Base-by-base conservation (phyloP, 2,113 vertebrate genomes). In the Crotalus horridus region DNA sequence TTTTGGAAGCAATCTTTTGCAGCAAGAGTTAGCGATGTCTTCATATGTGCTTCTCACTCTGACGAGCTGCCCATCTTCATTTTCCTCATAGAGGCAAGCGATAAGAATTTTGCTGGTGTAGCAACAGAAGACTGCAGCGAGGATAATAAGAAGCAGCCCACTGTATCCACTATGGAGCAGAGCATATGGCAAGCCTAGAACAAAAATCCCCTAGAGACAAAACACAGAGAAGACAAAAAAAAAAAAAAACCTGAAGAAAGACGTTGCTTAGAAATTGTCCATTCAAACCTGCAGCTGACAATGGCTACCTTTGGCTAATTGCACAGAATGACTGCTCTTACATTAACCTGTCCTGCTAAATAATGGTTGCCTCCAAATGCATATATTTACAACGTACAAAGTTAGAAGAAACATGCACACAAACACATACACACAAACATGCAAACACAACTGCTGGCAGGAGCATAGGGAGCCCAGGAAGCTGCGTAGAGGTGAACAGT, bases 61-160 rank as follows among this genome's bases (percentile, higher is more conserved):
- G 64, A 97, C 4, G 88, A 93, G 95, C 54, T 81, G 92, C 9
- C 97, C 96, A 0, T 95, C 94, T 96, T 97, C 96, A 86, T 97
- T 96, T 91, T 98, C 98, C 95, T 98, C 97, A 90, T 98, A 98
- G 21, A 98, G 95, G 88, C 98, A 98, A 94, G 95, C 89, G 17
- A 98, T 96, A 94, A 98, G 97, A 92, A 98, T 98, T 95, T 97
- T 98, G 20, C 97, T 98, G 0, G 98, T 98, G 96, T 98, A 98
- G 97, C 97, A 98, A 90, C 98, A 98, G 88, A 98, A 94, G 59
- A 96, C 96, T 43, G 98, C 97, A 26, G 98, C 96, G 93, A 98
- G 61, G 88, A 97, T 94, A 94, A 98, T 96, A 94, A 98, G 95
- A 91, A 98, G 94, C 29, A 98, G 94, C 53, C 98, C 97, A 88